Evolutionary conservation across 2,888 invertebrate species (phyloP).

Genomic region (Nowickia ferox): DNA sequence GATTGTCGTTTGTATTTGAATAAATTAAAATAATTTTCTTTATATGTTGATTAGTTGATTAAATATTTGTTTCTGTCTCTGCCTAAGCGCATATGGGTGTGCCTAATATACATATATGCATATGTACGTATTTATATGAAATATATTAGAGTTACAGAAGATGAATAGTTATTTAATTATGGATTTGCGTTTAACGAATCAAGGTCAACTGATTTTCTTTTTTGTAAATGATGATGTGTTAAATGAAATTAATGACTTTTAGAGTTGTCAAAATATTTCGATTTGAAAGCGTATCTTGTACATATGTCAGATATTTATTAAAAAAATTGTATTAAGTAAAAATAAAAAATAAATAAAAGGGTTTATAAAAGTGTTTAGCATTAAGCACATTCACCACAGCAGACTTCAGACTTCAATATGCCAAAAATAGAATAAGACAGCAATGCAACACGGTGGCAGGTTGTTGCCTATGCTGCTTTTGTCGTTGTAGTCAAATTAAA

Average conservation of each 20-base stretch:
- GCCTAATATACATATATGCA: too few species aligned
- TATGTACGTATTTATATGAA: too few species aligned
- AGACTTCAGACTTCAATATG: too few species aligned
- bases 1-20: conserved; percentile 8
- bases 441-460: too few species aligned
- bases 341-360: too few species aligned
- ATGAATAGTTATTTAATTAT: background rate
- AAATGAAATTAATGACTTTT: background rate
- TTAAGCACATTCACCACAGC: too few species aligned
- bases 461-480: too few species aligned
- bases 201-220: conserved; percentile 31
- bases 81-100: background rate
- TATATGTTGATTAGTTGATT: conserved; percentile 13
- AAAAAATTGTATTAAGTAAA: too few species aligned
- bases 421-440: too few species aligned
- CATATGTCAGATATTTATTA: too few species aligned
- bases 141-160: background rate
- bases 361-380: too few species aligned
- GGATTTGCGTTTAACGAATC: conserved; percentile 32
- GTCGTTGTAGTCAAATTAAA: too few species aligned
- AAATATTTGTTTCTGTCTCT: background rate
- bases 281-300: background rate
- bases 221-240: background rate
- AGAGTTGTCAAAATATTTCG: background rate
- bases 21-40: background rate